Percentiles rank a stretch among this genome's conserved stretches.
These are phyloP conservation scores for Dromiciops gliroides DNA, from an alignment of 2,113 vertebrate species.

Conservation along the genomic window DNA sequence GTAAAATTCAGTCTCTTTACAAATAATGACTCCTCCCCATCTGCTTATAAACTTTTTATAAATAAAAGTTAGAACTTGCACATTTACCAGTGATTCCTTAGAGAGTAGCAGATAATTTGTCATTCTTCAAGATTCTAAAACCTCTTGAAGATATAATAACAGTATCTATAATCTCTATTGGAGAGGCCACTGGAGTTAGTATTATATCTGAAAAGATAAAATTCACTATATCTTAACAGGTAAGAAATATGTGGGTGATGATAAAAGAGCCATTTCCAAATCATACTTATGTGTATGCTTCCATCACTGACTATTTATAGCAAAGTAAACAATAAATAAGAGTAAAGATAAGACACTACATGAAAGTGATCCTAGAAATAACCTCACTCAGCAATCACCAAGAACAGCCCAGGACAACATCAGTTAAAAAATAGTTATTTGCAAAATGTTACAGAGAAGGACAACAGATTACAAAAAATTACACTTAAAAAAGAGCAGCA, in stretches of 20 bases:
- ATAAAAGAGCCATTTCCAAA: neutral
- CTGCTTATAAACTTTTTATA: neutral
- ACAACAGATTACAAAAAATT: neutral
- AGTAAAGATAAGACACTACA: neutral
- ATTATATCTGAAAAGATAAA: neutral
- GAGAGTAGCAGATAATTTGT: neutral
- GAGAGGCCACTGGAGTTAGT: neutral
- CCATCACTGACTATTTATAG: neutral
- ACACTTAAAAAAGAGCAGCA: neutral
- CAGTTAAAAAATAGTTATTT: neutral
- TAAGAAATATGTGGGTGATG: neutral
- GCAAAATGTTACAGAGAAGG: neutral
- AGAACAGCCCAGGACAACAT: neutral
- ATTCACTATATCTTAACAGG: neutral
- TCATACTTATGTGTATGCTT: neutral
- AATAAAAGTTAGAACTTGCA: neutral
- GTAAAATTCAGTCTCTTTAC: neutral
- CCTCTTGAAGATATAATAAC: neutral
- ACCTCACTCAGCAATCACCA: neutral
- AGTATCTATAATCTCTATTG: too few species aligned
- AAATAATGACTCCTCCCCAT: neutral
- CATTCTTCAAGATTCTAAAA: neutral
- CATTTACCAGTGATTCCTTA: neutral
- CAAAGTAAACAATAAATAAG: neutral
- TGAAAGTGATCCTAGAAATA: neutral